Evolutionary conservation across 35 echinoderm and acorn worm species (phyloP), one percentile per base, ranked within the genome.

Genomic region (Holothuria glaberrima): DNA sequence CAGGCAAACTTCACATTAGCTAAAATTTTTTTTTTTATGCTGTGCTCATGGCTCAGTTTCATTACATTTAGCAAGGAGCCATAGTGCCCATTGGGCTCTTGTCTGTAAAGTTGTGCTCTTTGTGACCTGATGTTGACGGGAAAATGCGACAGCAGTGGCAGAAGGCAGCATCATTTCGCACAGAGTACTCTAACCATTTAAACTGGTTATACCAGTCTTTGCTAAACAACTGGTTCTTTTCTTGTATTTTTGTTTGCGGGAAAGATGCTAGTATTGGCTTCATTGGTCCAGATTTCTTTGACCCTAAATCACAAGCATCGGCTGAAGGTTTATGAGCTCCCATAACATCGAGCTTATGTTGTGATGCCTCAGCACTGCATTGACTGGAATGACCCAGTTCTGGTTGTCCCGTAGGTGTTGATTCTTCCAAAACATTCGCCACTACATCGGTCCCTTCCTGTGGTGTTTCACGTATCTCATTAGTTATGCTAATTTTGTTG

Each of bases 101-200:
- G n/a, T n/a, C n/a, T n/a, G n/a, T n/a, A n/a, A n/a, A n/a, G n/a
- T 45, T 75, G 26, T 36, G 26, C 36, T 75, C 71, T 21, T 32
- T 36, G 34, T 75, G 71, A 36, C 71, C 71, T 20, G 71, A 32
- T 36, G 0, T 30, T 75, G 28, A 75, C 21, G 71, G 71, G 3
- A 75, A 75, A 75, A 75, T 75, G 12, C 63, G 71, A 75, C 71
- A 75, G 36, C 21, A 75, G 71, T 75, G 31, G 71, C 71, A 75
- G 34, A 75, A 75, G 26, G 71, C 71, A 32, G 71, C 71, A 31
- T 75, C 71, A 30, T 36, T 75, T 13, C 26, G 9, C 6, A 75
- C 36, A 75, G 71, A 75, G 34, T 75, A 75, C 31, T 75, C 71
- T 45, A 75, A 20, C 29, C 71, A 75, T 20, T 22, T 20, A 45